A percentile compares a stretch with the other conserved stretches of the same genome.
These are phyloP conservation scores for Cephus cinctus DNA, from an alignment of 1,140 invertebrate genomes.

Conservation along the genomic window DNA sequence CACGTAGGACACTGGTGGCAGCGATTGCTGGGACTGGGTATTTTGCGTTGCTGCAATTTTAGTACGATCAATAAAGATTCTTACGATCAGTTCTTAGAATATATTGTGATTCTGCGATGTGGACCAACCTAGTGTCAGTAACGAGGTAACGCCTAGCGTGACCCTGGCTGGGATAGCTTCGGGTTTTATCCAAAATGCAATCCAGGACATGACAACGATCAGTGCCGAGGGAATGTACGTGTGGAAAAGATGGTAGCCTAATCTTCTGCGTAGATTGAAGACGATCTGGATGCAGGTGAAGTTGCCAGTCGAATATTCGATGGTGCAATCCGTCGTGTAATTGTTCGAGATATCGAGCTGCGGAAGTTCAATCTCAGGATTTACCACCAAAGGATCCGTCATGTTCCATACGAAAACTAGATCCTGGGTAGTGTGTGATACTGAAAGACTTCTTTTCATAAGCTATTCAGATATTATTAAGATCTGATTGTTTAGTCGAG, in stretches of 20 bases:
- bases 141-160: constrained; percentile 79
- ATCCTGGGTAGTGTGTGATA: constrained; percentile 82
- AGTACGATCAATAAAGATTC: too few species aligned
- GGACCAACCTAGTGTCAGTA: constrained; percentile 72
- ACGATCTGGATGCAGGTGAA: constrained; percentile 86
- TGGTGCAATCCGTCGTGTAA: constrained; percentile 84
- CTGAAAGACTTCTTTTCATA: constrained; percentile 54
- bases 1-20: constrained; percentile 87
- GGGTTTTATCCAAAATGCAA: constrained; percentile 91
- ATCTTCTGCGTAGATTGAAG: constrained; percentile 76
- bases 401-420: constrained; percentile 86
- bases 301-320: constrained; percentile 86
- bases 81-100: too few species aligned
- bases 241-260: constrained; percentile 87
- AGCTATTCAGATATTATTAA: too few species aligned
- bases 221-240: constrained; percentile 88
- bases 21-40: constrained; percentile 85
- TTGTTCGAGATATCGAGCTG: constrained; percentile 85
- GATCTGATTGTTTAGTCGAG: too few species aligned
- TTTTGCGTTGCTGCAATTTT: constrained; percentile 76
- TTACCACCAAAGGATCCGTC: constrained; percentile 82
- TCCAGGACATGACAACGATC: constrained; percentile 92
- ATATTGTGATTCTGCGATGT: too few species aligned
- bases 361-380: constrained; percentile 82
- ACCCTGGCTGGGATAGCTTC: constrained; percentile 83